Base-by-base conservation (phyloP, 2,888 invertebrate species). In the Sinotaia quadrata region DNA sequence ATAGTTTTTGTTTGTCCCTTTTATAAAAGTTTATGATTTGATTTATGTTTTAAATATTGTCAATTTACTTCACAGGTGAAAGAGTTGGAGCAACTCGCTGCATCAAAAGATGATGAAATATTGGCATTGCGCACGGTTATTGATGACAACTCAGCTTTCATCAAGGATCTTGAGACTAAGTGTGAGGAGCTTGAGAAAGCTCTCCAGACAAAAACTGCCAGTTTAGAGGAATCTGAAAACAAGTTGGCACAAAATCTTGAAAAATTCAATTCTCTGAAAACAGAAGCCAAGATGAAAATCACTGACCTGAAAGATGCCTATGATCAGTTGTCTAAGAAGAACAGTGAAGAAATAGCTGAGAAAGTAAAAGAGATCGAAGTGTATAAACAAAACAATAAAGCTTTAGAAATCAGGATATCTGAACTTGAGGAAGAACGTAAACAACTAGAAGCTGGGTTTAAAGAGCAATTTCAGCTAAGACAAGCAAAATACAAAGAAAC, bases 401-500 rank as follows among this genome's bases (percentile, higher is more conserved):
- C 37, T 27, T 54, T 74, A 24, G 70, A 72, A 8, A 74, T 77
- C 18, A 69, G 77, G 68, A 60, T 78, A 51, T 68, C 72, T 21
- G 60, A 68, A 21, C 76, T 78, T 49, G 57, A 68, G 27, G 78
- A 77, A 51, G 74, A 72, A 18, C 54, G 59, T 15, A 71, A 71
- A 58, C 47, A 65, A 18, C 33, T 78, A 65, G 75, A 78, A 61
- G 73, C 78, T 33, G 75, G 78, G 58, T 79, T 83, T 69, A 79
- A 77, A 69, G 75, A 75, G 47, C 72, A 81, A 67, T 78, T 84
- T 67, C 79, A 83, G 57, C 80, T 83, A 59, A 80, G 82, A 58
- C 81, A 84, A 68, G 71, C 72, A 27, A 78, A 82, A 51, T 80
- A 76, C 65, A 85, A 85, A 66, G 82, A 83, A 21, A 80, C 74